These are phyloP conservation scores for Dipodomys merriami DNA, from an alignment of 2,113 vertebrate genomes.

Conservation along the genomic window DNA sequence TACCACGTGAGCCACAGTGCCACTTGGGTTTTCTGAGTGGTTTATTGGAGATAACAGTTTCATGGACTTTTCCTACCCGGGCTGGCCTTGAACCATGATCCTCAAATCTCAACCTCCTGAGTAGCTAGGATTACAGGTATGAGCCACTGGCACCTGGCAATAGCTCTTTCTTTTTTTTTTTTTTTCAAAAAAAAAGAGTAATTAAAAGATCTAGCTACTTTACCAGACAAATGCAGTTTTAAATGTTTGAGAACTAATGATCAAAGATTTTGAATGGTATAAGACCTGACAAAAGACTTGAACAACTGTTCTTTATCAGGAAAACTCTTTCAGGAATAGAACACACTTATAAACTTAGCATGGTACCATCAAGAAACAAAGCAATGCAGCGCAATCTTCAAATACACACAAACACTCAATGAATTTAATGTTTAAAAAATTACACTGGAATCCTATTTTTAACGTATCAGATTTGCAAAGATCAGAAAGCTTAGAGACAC, in stretches of 20 bases:
- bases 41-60: too few species aligned
- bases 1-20: too few species aligned
- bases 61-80: too few species aligned
- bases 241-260: not conserved
- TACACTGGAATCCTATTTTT: not conserved
- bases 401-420: too few species aligned
- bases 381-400: not conserved
- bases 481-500: not conserved
- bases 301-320: not conserved
- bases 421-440: too few species aligned
- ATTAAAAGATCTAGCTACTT: not conserved
- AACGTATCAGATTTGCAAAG: not conserved
- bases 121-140: too few species aligned
- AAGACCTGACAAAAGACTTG: not conserved
- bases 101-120: too few species aligned
- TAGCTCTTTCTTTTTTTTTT: too few species aligned
- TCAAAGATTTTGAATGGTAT: constrained; percentile 12
- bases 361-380: not conserved
- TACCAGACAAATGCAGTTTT: not conserved
- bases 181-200: not conserved
- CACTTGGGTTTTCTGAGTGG: too few species aligned
- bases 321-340: not conserved
- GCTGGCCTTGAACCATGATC: too few species aligned
- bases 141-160: too few species aligned
- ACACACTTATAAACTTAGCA: not conserved